A percentile compares a stretch with the other conserved stretches of the same genome.
These are phyloP conservation scores for Octopus bimaculoides DNA, from an alignment of 1,140 invertebrate species.

Conservation along the genomic window DNA sequence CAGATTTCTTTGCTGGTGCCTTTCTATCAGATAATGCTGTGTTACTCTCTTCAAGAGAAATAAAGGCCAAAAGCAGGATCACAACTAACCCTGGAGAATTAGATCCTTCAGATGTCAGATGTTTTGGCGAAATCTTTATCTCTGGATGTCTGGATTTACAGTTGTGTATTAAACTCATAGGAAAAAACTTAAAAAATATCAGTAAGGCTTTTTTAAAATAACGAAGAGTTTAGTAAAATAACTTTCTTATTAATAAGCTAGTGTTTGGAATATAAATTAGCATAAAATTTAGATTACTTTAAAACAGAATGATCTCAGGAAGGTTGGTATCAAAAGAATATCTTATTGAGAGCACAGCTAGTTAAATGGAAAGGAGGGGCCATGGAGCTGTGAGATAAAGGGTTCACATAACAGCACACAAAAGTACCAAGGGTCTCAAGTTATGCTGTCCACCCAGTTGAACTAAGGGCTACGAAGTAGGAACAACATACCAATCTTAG, in stretches of 20 bases:
- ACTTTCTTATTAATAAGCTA: background rate
- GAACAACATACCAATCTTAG: no score
- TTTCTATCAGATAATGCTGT: constrained; percentile 29
- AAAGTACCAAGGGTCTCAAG: no score
- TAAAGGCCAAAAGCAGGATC: constrained; percentile 22
- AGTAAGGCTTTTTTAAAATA: background rate
- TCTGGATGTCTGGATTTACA: constrained; percentile 21
- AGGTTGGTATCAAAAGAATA: no score
- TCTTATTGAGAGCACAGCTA: no score
- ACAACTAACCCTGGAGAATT: constrained; percentile 18
- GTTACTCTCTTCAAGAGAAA: constrained; percentile 23
- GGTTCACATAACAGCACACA: no score
- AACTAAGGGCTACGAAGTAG: no score
- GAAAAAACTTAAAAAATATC: constrained; percentile 11
- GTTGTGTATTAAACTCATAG: constrained; percentile 24
- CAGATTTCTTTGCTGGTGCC: constrained; percentile 32
- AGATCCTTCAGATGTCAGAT: constrained; percentile 17
- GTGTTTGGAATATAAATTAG: background rate
- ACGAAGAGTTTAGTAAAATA: background rate
- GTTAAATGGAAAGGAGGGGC: no score
- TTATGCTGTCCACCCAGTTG: no score
- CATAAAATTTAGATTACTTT: background rate
- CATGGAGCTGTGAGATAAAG: no score
- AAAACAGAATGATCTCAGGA: background rate
- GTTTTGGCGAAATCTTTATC: constrained; percentile 17